phyloP scores from a whole-genome alignment of 2,888 invertebrate genomes.

The Arge pagana region DNA sequence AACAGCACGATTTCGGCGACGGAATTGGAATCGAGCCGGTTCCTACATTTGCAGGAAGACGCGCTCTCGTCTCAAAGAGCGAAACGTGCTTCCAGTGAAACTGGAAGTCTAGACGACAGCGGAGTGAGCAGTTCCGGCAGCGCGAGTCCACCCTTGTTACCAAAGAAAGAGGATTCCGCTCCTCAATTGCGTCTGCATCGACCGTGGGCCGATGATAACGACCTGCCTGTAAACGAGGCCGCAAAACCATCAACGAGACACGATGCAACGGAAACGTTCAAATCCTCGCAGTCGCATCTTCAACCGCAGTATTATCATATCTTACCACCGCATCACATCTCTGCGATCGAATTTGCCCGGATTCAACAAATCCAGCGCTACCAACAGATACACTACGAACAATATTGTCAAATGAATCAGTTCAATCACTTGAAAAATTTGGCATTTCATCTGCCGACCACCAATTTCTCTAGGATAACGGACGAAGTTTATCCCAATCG shows the following conservation, averaged over 20 bases:
- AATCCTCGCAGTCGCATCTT: constrained; percentile 14
- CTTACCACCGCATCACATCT: constrained; percentile 23
- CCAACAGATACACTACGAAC: constrained; percentile 16
- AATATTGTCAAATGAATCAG: constrained; percentile 11
- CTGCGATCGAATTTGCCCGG: constrained; percentile 32
- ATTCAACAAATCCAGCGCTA: constrained; percentile 31
- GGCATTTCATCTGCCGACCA: neutral
- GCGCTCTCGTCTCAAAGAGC: constrained; percentile 24
- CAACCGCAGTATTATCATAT: constrained; percentile 21
- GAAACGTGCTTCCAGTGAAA: constrained; percentile 33
- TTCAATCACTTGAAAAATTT: constrained; percentile 8
- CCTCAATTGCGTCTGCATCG: constrained; percentile 41
- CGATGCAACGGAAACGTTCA: neutral
- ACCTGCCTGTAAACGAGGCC: constrained; percentile 38
- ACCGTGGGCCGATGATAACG: constrained; percentile 45
- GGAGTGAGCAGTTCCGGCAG: constrained; percentile 38
- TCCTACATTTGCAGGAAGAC: constrained; percentile 20
- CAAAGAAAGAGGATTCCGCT: constrained; percentile 15
- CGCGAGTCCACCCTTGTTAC: constrained; percentile 29
- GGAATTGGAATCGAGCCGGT: constrained; percentile 36
- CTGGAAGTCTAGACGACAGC: constrained; percentile 39
- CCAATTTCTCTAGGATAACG: neutral
- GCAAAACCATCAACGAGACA: constrained; percentile 51
- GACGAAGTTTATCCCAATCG: neutral
- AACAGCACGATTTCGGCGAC: constrained; percentile 25